Percentiles rank a stretch among this genome's conserved stretches.
Evolutionary conservation across 2,797 vertebrate genomes (phyloP).

Genomic region (Phataginus tricuspis): DNA sequence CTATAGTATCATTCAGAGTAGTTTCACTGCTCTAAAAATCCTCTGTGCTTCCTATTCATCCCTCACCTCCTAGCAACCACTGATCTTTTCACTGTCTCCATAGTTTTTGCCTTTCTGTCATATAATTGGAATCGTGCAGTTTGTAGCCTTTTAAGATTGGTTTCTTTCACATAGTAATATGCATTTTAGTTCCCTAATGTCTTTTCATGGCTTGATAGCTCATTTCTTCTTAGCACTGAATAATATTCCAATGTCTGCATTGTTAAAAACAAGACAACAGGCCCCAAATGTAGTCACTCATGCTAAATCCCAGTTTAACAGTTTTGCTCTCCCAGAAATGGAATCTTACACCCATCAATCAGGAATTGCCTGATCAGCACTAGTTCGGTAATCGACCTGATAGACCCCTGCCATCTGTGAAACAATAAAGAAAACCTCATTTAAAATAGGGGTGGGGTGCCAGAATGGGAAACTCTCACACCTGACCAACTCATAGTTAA

Average conservation of each 20-base stretch:
- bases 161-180: not conserved
- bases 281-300: not conserved
- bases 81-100: not conserved
- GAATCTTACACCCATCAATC: not conserved
- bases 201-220: not conserved
- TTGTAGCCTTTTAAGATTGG: not conserved
- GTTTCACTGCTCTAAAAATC: not conserved
- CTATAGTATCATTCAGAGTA: not conserved
- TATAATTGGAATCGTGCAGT: not conserved
- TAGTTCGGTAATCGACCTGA: too few relatives aligned
- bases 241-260: not conserved
- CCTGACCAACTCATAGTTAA: too few relatives aligned
- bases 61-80: not conserved
- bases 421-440: too few relatives aligned
- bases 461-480: too few relatives aligned
- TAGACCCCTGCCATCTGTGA: too few relatives aligned
- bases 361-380: not conserved
- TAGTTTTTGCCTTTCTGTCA: not conserved
- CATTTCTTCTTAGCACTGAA: not conserved
- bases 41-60: not conserved
- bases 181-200: not conserved
- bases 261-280: not conserved
- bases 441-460: too few relatives aligned
- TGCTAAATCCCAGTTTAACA: not conserved
- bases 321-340: not conserved